Percentiles rank a stretch among this genome's conserved stretches.
Conservation (phyloP, 2,797 vertebrate genomes). For the Antennarius maculatus region DNA sequence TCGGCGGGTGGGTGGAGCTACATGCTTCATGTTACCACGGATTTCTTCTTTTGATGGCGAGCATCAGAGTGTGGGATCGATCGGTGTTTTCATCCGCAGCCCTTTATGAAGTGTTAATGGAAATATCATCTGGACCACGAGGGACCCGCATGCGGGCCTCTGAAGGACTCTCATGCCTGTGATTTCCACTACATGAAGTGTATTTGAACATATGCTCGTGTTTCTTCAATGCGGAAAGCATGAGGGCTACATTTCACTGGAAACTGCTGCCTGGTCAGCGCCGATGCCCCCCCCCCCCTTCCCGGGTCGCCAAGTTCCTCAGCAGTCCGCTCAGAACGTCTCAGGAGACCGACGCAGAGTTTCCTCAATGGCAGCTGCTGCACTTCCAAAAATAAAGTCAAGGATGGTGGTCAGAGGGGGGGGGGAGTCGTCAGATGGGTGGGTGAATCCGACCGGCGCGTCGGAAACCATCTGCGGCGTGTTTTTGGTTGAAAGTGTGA, state of each 20-base stretch:
- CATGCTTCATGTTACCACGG: not conserved
- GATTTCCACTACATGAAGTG: constrained; percentile 37
- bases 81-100: constrained; percentile 5
- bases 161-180: constrained; percentile 27
- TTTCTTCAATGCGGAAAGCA: constrained; percentile 69
- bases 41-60: constrained; percentile 33
- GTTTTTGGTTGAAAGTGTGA: constrained; percentile 2
- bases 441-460: not conserved
- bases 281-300: constrained; percentile 27
- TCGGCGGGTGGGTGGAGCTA: constrained; percentile 2
- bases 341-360: constrained; percentile 43
- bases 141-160: constrained; percentile 9
- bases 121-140: constrained; percentile 33
- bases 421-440: not conserved
- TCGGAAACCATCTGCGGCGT: constrained; percentile 41
- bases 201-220: constrained; percentile 39
- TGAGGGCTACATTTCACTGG: constrained; percentile 54
- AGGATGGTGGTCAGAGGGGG: constrained; percentile 11
- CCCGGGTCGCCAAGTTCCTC: constrained; percentile 42
- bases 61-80: constrained; percentile 38
- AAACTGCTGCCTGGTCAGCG: constrained; percentile 64
- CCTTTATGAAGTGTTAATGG: constrained; percentile 39
- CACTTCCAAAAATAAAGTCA: constrained; percentile 18
- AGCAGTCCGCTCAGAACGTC: constrained; percentile 50
- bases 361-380: constrained; percentile 42